Conservation (phyloP, 2,797 vertebrate genomes). For the Sylvia borin region DNA sequence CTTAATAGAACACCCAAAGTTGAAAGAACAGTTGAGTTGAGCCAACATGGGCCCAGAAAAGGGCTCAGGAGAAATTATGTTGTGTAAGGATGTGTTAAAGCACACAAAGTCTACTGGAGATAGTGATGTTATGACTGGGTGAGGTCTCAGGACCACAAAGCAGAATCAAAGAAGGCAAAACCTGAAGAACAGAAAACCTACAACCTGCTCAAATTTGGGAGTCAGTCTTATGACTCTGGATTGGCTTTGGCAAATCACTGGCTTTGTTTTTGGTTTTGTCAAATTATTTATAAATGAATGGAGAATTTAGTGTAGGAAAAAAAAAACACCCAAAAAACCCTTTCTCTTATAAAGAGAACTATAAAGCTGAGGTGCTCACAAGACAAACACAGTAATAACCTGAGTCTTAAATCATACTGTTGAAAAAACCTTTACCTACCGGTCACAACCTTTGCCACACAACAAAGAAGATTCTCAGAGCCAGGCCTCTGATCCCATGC, state of each 20-base stretch:
- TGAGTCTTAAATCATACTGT: background rate
- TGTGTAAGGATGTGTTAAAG: background rate
- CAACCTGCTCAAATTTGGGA: background rate
- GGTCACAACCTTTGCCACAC: background rate
- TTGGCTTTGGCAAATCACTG: background rate
- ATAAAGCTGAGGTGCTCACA: background rate
- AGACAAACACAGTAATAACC: background rate
- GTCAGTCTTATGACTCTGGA: background rate
- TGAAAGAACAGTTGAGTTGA: background rate
- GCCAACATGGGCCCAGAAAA: background rate
- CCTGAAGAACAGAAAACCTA: background rate
- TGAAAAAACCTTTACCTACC: background rate
- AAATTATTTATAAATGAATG: background rate
- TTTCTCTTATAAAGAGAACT: background rate
- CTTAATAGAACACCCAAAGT: background rate
- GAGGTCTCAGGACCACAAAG: background rate
- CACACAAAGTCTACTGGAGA: background rate
- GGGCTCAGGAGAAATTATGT: background rate
- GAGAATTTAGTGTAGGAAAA: background rate
- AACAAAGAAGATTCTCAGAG: background rate
- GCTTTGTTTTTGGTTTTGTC: background rate
- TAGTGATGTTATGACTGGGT: background rate
- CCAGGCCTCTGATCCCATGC: background rate
- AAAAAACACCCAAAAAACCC: fast-evolving
- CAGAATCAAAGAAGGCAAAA: background rate